Percentiles rank a stretch among this genome's conserved stretches.
phyloP scores from a whole-genome alignment of 2,797 vertebrate species.

The Gobionotothen gibberifrons region DNA sequence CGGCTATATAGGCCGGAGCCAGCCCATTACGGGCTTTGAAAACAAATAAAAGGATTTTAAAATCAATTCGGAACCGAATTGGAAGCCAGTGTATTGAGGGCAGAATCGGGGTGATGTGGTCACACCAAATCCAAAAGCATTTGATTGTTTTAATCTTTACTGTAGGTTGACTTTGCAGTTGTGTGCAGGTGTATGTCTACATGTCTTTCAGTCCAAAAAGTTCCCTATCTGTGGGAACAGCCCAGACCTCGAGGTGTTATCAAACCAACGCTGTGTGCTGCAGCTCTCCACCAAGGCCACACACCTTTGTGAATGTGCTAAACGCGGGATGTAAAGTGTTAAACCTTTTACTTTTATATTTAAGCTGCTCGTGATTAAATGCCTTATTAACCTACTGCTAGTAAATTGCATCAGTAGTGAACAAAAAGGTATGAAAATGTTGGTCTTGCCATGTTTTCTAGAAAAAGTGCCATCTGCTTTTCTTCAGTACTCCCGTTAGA shows the following conservation, averaged over 20 bases:
- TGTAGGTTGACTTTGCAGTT: not conserved
- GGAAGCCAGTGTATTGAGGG: too few species aligned
- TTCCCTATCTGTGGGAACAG: conserved; percentile 65
- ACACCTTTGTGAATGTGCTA: conserved; percentile 11
- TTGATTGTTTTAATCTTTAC: not conserved
- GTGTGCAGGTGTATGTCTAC: not conserved
- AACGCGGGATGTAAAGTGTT: not conserved
- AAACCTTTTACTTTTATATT: not conserved
- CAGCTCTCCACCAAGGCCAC: conserved; percentile 49
- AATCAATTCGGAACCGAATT: too few species aligned
- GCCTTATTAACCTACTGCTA: not conserved
- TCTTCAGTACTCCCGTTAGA: not conserved
- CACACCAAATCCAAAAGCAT: not conserved
- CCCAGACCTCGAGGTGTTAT: conserved; percentile 65
- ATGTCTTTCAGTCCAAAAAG: not conserved
- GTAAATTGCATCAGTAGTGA: not conserved
- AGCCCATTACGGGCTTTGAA: too few species aligned
- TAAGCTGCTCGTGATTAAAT: not conserved
- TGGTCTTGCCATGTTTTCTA: not conserved
- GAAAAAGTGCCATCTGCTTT: not conserved
- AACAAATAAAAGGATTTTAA: too few species aligned
- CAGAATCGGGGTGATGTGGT: too few species aligned
- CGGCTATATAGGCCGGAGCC: too few species aligned
- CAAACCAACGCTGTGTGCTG: conserved; percentile 29
- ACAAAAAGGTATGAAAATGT: not conserved